Evolutionary conservation across 2,888 invertebrate species (phyloP).

Genomic region (Ethmia dodecea): DNA sequence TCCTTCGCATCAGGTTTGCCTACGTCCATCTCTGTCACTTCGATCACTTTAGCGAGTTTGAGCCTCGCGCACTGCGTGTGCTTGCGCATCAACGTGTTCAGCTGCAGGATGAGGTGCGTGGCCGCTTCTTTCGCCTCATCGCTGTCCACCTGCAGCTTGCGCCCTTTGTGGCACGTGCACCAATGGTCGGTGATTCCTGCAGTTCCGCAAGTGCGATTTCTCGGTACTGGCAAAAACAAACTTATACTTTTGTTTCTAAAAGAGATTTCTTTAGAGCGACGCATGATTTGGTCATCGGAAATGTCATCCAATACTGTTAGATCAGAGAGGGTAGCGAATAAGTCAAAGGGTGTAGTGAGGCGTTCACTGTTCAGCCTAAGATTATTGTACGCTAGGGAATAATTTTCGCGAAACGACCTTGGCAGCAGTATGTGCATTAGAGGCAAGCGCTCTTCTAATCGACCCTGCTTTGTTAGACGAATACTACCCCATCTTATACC

Average conservation of each 20-base stretch:
- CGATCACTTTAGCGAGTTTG: slow-evolving; percentile 77
- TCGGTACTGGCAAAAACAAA: slow-evolving; percentile 85
- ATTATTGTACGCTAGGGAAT: slow-evolving; percentile 80
- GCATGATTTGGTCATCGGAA: slow-evolving; percentile 52
- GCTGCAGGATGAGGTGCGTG: slow-evolving; percentile 76
- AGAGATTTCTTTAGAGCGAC: slow-evolving; percentile 44
- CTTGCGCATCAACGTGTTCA: slow-evolving; percentile 80
- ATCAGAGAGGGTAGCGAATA: slow-evolving; percentile 87
- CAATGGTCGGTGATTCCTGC: slow-evolving; percentile 90
- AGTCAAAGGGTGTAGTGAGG: slow-evolving; percentile 89
- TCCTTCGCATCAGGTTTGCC: slow-evolving; percentile 44
- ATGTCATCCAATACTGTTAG: slow-evolving; percentile 74
- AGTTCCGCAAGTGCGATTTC: slow-evolving; percentile 83
- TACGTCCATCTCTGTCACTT: slow-evolving; percentile 80
- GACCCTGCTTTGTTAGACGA: slow-evolving; percentile 89
- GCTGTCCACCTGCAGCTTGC: slow-evolving; percentile 73
- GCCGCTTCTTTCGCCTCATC: slow-evolving; percentile 77
- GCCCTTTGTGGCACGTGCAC: slow-evolving; percentile 90
- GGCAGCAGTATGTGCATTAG: slow-evolving; percentile 87
- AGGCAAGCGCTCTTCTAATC: slow-evolving; percentile 92
- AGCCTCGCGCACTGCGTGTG: slow-evolving; percentile 83
- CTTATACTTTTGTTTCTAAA: slow-evolving; percentile 81
- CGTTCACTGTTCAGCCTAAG: slow-evolving; percentile 81
- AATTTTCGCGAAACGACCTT: slow-evolving; percentile 80
- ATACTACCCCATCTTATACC: slow-evolving; percentile 93